Evolutionary conservation across 2,797 vertebrate genomes (phyloP).

Genomic region (Coregonus ussuriensis): DNA sequence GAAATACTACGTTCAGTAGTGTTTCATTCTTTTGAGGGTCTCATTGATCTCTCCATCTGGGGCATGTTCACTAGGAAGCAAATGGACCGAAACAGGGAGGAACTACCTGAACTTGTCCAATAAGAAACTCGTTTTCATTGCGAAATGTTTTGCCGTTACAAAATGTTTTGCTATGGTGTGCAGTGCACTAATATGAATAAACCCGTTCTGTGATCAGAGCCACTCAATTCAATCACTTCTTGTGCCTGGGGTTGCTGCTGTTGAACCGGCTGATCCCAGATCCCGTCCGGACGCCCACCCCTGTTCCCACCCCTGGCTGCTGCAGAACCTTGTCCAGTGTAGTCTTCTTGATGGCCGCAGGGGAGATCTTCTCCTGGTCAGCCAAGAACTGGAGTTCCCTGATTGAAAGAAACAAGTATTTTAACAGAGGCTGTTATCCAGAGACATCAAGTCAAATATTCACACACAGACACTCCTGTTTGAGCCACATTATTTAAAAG

Average conservation of each 20-base stretch:
- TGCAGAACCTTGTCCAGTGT: conserved; percentile 90
- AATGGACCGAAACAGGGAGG: too few species aligned
- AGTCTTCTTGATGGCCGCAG: conserved; percentile 95
- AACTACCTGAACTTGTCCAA: not conserved
- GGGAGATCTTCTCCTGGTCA: conserved; percentile 90
- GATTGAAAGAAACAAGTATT: conserved; percentile 9
- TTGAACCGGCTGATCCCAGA: conserved; percentile 83
- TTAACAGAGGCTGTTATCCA: not conserved
- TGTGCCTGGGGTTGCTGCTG: conserved; percentile 67
- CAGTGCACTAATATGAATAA: not conserved
- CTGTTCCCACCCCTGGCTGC: conserved; percentile 79
- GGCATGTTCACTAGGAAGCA: not conserved
- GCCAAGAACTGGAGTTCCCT: conserved; percentile 92
- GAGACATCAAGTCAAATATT: not conserved
- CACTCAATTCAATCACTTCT: conserved; percentile 78
- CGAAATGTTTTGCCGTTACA: not conserved
- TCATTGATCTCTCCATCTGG: conserved; percentile 27
- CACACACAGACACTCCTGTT: not conserved
- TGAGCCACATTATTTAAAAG: not conserved
- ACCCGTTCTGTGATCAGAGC: not conserved
- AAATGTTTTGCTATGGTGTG: not conserved
- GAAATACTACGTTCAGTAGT: too few species aligned
- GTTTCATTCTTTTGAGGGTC: not conserved
- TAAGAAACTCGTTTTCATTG: not conserved
- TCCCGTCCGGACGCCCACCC: conserved; percentile 64